These are phyloP conservation scores for Sebastes diaconus DNA, from an alignment of 2,797 vertebrate genomes.

Conservation along the genomic window DNA sequence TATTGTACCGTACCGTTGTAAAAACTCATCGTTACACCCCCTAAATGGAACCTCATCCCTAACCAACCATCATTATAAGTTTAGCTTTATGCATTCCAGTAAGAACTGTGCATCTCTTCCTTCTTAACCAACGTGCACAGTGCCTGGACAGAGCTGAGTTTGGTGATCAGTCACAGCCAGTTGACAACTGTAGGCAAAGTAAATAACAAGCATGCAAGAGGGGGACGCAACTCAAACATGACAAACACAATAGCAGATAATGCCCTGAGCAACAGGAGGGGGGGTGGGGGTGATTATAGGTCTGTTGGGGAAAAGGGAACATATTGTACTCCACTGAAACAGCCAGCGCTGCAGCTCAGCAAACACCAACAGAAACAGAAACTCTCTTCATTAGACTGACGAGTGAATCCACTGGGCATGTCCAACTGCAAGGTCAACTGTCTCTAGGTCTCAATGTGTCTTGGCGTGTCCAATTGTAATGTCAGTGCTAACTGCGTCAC, in stretches of 20 bases:
- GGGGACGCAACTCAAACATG: constrained; percentile 19
- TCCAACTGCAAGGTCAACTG: neutral
- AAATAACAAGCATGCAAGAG: constrained; percentile 32
- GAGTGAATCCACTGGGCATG: neutral
- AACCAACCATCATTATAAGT: neutral
- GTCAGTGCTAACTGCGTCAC: neutral
- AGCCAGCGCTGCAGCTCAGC: neutral
- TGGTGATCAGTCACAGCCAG: neutral
- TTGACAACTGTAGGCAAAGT: constrained; percentile 6
- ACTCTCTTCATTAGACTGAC: neutral
- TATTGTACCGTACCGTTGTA: too few species aligned
- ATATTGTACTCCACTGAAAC: constrained; percentile 5
- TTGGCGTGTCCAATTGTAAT: neutral
- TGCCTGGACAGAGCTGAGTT: neutral
- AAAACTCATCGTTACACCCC: too few species aligned
- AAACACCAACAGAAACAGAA: neutral
- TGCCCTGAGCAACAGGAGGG: constrained; percentile 32
- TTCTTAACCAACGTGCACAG: neutral
- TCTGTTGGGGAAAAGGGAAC: constrained; percentile 28
- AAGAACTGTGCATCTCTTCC: neutral
- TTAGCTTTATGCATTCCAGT: neutral
- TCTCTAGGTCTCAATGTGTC: neutral
- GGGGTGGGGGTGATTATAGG: constrained; percentile 35
- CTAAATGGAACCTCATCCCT: neutral
- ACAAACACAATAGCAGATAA: constrained; percentile 41